A percentile compares a stretch with the other conserved stretches of the same genome.
phyloP scores from a whole-genome alignment of 2,888 invertebrate genomes.

The Sphaerophoria rueppellii region DNA sequence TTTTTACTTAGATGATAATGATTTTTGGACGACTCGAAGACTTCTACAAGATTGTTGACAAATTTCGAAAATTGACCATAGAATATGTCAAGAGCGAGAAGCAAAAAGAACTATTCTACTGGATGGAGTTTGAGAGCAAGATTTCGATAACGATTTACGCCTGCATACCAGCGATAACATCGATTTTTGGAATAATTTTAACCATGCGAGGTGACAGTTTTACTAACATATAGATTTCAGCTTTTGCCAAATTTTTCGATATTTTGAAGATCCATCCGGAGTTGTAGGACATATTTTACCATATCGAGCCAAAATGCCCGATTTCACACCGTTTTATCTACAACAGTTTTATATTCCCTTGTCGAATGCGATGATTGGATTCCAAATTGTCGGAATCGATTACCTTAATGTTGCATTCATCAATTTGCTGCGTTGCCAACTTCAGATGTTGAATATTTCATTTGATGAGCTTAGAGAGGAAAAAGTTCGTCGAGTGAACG shows the following conservation, averaged over 20 bases:
- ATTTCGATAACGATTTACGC: slow-evolving; percentile 66
- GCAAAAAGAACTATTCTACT: slow-evolving; percentile 62
- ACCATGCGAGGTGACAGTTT: not conserved
- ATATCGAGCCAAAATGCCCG: slow-evolving; percentile 75
- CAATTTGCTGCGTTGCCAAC: slow-evolving; percentile 77
- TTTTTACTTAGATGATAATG: slow-evolving; percentile 68
- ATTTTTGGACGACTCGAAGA: slow-evolving; percentile 67
- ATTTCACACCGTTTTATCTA: slow-evolving; percentile 63
- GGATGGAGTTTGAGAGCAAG: slow-evolving; percentile 73
- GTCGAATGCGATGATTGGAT: slow-evolving; percentile 71
- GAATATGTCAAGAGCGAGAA: slow-evolving; percentile 69
- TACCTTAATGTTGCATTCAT: slow-evolving; percentile 77
- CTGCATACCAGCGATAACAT: slow-evolving; percentile 59
- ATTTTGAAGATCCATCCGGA: slow-evolving; percentile 26
- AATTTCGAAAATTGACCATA: slow-evolving; percentile 66
- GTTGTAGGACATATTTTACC: slow-evolving; percentile 76
- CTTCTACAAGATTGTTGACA: slow-evolving; percentile 62
- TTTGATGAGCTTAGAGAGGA: slow-evolving; percentile 74
- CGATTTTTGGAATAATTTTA: slow-evolving; percentile 9
- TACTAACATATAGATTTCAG: not conserved
- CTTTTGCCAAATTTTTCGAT: not conserved
- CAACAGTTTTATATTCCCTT: slow-evolving; percentile 75
- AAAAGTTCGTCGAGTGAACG: slow-evolving; percentile 40
- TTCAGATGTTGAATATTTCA: slow-evolving; percentile 76
- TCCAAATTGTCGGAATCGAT: slow-evolving; percentile 76